These are phyloP conservation scores for Scaptomyza tumidula DNA, from an alignment of 2,888 invertebrate species.

Conservation along the genomic window DNA sequence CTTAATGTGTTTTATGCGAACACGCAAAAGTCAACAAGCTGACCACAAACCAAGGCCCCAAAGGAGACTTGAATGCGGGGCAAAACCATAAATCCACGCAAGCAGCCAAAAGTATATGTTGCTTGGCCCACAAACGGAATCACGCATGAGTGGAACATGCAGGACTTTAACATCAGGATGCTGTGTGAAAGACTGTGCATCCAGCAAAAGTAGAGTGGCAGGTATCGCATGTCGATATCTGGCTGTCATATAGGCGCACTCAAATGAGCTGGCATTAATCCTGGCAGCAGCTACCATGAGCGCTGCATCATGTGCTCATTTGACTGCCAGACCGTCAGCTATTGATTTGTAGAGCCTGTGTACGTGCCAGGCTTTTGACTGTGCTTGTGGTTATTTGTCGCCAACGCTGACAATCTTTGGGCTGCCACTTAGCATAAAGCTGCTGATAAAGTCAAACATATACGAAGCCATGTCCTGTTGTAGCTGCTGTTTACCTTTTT, in stretches of 20 bases:
- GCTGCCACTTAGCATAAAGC: constrained; percentile 67
- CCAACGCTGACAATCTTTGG: constrained; percentile 63
- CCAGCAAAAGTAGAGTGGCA: background rate
- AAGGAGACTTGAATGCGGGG: constrained; percentile 13
- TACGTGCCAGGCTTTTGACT: constrained; percentile 36
- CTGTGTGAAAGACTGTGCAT: background rate
- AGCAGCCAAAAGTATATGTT: constrained; percentile 30
- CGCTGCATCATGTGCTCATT: constrained; percentile 30
- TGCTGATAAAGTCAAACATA: constrained; percentile 31
- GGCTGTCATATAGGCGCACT: constrained; percentile 58
- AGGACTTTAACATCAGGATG: constrained; percentile 37
- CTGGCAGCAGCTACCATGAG: constrained; percentile 30
- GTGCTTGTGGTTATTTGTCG: constrained; percentile 55
- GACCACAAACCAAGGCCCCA: constrained; percentile 34
- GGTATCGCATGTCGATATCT: constrained; percentile 45
- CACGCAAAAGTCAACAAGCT: constrained; percentile 49
- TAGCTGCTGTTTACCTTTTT: constrained; percentile 62
- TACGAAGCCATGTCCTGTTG: constrained; percentile 7
- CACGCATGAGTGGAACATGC: constrained; percentile 50
- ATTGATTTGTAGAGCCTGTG: constrained; percentile 22
- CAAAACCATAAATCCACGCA: constrained; percentile 61
- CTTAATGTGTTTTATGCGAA: constrained; percentile 71
- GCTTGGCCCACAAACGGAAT: constrained; percentile 43
- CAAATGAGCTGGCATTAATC: constrained; percentile 72
- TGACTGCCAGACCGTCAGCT: constrained; percentile 7